Percentiles rank a stretch among this genome's conserved stretches.
These are phyloP conservation scores for Saccostrea echinata DNA, from an alignment of 1,140 invertebrate genomes.

Conservation along the genomic window DNA sequence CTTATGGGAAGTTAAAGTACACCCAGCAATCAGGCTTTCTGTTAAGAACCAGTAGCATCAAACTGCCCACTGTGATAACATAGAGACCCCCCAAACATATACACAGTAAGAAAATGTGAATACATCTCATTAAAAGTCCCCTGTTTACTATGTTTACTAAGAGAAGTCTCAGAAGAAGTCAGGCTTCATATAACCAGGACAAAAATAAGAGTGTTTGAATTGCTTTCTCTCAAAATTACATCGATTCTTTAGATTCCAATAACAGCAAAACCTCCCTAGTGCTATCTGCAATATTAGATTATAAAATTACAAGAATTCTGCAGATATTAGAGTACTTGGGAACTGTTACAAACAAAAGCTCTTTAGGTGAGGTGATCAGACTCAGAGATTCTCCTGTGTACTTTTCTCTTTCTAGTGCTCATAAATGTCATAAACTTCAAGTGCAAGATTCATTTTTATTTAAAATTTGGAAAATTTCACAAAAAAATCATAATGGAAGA, in stretches of 20 bases:
- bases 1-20: constrained; percentile 17
- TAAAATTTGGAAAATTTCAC: not conserved
- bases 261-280: not conserved
- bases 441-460: not conserved
- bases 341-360: not conserved
- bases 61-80: too few relatives aligned
- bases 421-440: not conserved
- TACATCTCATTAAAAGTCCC: not conserved
- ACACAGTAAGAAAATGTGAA: not conserved
- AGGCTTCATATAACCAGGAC: not conserved
- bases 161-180: not conserved
- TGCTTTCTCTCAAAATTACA: not conserved
- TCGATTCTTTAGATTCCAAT: not conserved
- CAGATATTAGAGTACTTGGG: not conserved
- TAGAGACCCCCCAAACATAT: not conserved
- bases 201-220: too few relatives aligned
- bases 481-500: constrained; percentile 24
- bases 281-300: not conserved
- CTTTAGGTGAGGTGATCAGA: not conserved
- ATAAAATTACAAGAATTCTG: not conserved
- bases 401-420: not conserved
- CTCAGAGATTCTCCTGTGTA: not conserved
- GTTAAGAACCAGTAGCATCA: not conserved
- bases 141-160: not conserved
- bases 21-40: not conserved